Percentiles rank a stretch among this genome's conserved stretches.
Evolutionary conservation across 2,113 vertebrate species (phyloP).

Genomic region (Callorhinus ursinus): DNA sequence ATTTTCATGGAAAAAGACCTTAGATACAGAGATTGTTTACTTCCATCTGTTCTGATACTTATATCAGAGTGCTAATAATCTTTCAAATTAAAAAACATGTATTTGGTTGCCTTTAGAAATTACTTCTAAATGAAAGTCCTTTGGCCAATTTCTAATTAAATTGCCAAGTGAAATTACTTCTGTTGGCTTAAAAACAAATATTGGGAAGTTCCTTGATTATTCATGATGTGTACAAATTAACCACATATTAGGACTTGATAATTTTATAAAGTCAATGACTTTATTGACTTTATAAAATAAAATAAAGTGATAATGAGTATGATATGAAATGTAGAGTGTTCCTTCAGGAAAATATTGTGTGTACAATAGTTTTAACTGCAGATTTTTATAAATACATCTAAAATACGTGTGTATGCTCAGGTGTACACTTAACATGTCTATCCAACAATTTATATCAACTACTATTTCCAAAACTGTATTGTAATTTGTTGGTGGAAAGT

Average conservation of each 20-base stretch:
- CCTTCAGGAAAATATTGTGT: not conserved
- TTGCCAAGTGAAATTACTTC: slow-evolving; percentile 56
- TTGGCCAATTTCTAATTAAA: slow-evolving; percentile 50
- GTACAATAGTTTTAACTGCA: not conserved
- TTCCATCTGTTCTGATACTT: not conserved
- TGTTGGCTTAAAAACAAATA: slow-evolving; percentile 53
- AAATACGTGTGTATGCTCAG: not conserved
- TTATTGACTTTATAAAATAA: slow-evolving; percentile 8
- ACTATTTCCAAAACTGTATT: slow-evolving; percentile 10
- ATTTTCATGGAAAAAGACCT: slow-evolving; percentile 68
- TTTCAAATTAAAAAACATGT: slow-evolving; percentile 49
- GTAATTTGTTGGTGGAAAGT: slow-evolving; percentile 45
- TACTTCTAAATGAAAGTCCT: slow-evolving; percentile 58
- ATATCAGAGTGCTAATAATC: slow-evolving; percentile 15
- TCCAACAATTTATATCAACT: slow-evolving; percentile 14
- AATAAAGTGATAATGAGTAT: not conserved
- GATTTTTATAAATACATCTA: not conserved
- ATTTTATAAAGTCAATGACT: no score
- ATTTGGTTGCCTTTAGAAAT: slow-evolving; percentile 36
- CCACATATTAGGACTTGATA: not conserved
- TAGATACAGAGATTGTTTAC: slow-evolving; percentile 42
- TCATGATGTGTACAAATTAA: slow-evolving; percentile 13
- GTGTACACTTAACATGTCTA: not conserved
- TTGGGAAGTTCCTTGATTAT: not conserved
- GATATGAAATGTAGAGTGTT: not conserved